Percentiles rank a stretch among this genome's conserved stretches.
phyloP scores from a whole-genome alignment of 2,113 vertebrate genomes.

The Corvus cornix region DNA sequence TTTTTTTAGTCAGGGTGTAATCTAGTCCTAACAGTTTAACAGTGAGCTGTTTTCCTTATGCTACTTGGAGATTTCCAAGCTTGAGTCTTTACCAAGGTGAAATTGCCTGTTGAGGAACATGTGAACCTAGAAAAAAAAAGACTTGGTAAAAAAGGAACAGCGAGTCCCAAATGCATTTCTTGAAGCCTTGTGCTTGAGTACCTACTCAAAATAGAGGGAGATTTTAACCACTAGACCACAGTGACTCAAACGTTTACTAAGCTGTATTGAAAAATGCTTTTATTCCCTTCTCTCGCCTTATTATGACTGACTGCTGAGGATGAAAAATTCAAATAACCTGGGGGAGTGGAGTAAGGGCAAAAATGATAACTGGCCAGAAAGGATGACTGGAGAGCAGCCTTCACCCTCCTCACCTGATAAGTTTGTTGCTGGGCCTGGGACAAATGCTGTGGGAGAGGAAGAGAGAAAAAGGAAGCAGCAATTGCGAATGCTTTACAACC shows the following conservation, averaged over 20 bases:
- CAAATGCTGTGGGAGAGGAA: neutral
- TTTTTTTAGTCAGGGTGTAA: neutral
- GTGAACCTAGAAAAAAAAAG: neutral
- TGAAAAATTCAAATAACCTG: neutral
- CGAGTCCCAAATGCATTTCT: neutral
- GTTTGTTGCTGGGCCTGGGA: neutral
- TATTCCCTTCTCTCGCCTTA: neutral
- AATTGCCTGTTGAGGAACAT: neutral
- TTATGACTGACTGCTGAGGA: neutral
- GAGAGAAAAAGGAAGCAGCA: neutral
- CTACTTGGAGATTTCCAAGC: neutral
- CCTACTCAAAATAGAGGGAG: neutral
- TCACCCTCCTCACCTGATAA: neutral
- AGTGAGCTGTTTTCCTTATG: neutral
- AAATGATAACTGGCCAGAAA: neutral
- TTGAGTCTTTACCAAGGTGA: neutral
- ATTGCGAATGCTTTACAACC: neutral
- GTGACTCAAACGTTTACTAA: neutral
- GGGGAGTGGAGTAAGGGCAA: neutral
- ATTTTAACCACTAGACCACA: constrained; percentile 10
- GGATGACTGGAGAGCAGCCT: neutral
- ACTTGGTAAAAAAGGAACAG: neutral
- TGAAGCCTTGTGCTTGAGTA: neutral
- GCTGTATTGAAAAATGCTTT: neutral
- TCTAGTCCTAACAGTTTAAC: neutral